A percentile compares a stretch with the other conserved stretches of the same genome.
Evolutionary conservation across 2,797 vertebrate genomes (phyloP).

Genomic region (Tenualosa ilisha): DNA sequence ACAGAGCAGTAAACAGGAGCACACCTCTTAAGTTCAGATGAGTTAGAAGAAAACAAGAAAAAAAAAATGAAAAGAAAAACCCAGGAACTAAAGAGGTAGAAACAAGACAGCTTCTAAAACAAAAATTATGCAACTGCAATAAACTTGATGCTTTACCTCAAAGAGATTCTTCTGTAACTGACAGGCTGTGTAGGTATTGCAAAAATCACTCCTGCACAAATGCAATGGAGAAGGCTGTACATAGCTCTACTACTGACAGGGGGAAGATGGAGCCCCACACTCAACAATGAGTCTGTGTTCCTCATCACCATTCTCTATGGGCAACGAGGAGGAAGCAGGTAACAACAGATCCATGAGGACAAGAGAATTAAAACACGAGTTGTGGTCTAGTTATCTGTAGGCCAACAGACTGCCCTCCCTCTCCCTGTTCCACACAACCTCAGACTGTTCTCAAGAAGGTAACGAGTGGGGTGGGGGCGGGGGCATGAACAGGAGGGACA

Average conservation of each 20-base stretch:
- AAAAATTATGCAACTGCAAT: neutral
- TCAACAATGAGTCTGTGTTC: constrained; percentile 52
- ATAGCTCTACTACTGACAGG: neutral
- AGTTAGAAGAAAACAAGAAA: neutral
- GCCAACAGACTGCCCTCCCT: neutral
- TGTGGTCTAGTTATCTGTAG: neutral
- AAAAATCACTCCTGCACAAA: neutral
- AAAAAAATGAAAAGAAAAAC: neutral
- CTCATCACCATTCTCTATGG: constrained; percentile 70
- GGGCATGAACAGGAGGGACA: neutral
- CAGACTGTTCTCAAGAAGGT: neutral
- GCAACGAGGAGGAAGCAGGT: neutral
- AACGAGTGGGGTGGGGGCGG: neutral
- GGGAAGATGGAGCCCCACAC: neutral
- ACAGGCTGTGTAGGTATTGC: constrained; percentile 6
- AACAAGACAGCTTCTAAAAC: constrained; percentile 1
- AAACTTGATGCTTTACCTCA: neutral
- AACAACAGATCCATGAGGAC: constrained; percentile 6
- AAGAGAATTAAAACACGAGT: neutral
- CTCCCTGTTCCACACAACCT: neutral
- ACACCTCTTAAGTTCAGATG: neutral
- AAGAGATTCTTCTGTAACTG: constrained; percentile 18
- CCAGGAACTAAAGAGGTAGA: constrained; percentile 17
- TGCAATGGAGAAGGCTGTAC: neutral
- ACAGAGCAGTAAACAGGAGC: neutral